Base-by-base conservation (phyloP, 2,113 vertebrate genomes). In the Pavo muticus region DNA sequence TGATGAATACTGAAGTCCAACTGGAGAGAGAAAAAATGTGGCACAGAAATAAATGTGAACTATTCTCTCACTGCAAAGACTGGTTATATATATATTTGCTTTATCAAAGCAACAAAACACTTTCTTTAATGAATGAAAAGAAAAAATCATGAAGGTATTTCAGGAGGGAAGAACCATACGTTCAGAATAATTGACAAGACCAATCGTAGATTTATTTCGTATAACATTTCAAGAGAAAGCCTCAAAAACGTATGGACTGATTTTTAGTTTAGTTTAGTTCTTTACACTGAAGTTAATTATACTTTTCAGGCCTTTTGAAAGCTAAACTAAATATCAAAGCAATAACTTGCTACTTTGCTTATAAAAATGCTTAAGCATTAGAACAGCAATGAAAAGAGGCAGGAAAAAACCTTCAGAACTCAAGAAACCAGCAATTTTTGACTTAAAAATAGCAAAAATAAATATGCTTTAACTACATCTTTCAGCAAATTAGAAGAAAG, bases 151-250 rank as follows among this genome's bases (percentile, higher is more conserved):
- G 2, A 87, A 88, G 5, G 16, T 50, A 61, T 37, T 91, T 90
- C 35, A 88, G 48, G 25, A 78, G 1, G 23, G 25, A 74, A 88
- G 30, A 73, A 25, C 10, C 19, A 44, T 27, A 67, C 15, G n/a
- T 19, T 42, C 45, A 68, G 85, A 81, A 45, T 29, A 3, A 74
- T 42, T 50, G 19, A 29, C 14, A 84, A 68, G 40, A 81, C 32
- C 30, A 71, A 35, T 19, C 0, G 0, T 7, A 80, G 24, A 68
- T 42, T 2, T 19, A 45, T 54, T 88, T 23, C 54, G 24, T 0
- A 2, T 42, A n/a, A 5, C 20, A 56, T 72, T 87, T 71, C 42
- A 84, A 92, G 39, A 8, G 1, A 6, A 71, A 50, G 77, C 3
- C 21, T 20, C 35, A 72, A 90, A 27, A 60, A 57, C 4, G 4